phyloP scores from a whole-genome alignment of 2,888 invertebrate genomes.

The Tyria jacobaeae region DNA sequence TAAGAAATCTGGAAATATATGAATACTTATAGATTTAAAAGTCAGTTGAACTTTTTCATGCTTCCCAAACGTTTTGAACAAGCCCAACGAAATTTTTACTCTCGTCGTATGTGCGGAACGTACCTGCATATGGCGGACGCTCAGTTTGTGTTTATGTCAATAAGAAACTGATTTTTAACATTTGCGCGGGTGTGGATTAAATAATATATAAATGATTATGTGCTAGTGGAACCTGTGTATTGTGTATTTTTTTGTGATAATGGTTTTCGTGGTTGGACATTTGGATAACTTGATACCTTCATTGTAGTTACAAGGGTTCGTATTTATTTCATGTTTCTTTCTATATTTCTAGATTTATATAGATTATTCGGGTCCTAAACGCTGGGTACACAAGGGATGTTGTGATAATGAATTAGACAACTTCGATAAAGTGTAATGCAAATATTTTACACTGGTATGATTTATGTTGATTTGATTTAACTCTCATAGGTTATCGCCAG shows the following conservation, averaged over 20 bases:
- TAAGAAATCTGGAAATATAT: too few species aligned
- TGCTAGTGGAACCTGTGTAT: conserved; percentile 80
- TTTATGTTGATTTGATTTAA: conserved; percentile 40
- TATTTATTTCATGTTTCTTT: conserved; percentile 78
- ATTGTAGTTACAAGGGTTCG: conserved; percentile 81
- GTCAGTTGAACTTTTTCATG: conserved; percentile 19
- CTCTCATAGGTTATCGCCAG: conserved; percentile 73
- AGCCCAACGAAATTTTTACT: conserved; percentile 42
- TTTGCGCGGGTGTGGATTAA: conserved; percentile 85
- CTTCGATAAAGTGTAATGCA: conserved; percentile 20
- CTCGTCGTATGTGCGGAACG: conserved; percentile 72
- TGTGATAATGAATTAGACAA: conserved; percentile 19
- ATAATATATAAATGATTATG: conserved; percentile 74
- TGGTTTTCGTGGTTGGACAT: conserved; percentile 79
- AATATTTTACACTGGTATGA: conserved; percentile 26
- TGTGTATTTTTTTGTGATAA: conserved; percentile 81
- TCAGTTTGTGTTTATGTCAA: conserved; percentile 87
- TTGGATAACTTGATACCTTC: conserved; percentile 75
- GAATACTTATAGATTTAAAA: conserved; percentile 13
- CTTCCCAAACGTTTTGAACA: conserved; percentile 46
- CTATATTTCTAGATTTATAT: conserved; percentile 59
- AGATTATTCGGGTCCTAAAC: conserved; percentile 42
- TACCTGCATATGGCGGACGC: conserved; percentile 85
- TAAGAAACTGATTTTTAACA: conserved; percentile 83
- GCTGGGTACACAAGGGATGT: conserved; percentile 25